phyloP scores from a whole-genome alignment of 92 coral and sea anemone genomes.

The Muricea muricata region DNA sequence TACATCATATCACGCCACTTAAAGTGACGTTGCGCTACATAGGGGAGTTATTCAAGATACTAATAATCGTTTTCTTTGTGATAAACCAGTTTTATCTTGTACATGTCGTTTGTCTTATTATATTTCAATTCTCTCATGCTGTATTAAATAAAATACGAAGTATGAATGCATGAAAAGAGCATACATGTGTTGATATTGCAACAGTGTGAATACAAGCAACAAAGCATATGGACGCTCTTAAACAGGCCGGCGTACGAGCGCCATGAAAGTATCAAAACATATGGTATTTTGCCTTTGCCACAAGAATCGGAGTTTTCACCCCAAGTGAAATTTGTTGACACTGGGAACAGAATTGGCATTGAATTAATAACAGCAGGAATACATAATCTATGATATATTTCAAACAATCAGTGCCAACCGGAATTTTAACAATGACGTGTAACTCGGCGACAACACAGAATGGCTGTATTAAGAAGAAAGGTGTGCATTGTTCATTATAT shows the following conservation, averaged over 20 bases:
- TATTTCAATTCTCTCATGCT: neutral
- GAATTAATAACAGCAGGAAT: neutral
- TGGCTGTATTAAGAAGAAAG: neutral
- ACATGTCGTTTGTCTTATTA: neutral
- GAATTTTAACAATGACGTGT: neutral
- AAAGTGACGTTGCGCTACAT: neutral
- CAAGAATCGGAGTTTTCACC: neutral
- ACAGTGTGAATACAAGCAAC: no score
- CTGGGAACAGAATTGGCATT: neutral
- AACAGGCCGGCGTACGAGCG: neutral
- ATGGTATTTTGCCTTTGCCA: neutral
- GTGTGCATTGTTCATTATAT: neutral
- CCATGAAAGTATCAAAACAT: neutral
- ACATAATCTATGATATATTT: neutral
- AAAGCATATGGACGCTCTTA: neutral
- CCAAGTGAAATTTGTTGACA: neutral
- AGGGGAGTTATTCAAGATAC: neutral
- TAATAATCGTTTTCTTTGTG: neutral
- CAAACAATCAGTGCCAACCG: neutral
- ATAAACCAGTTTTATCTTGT: neutral
- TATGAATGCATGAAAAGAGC: neutral
- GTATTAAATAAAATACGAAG: neutral
- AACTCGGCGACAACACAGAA: neutral
- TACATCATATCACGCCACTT: neutral
- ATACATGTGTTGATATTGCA: neutral